Conservation (phyloP, 2,888 invertebrate species). For the Lampropteryx suffumata region DNA sequence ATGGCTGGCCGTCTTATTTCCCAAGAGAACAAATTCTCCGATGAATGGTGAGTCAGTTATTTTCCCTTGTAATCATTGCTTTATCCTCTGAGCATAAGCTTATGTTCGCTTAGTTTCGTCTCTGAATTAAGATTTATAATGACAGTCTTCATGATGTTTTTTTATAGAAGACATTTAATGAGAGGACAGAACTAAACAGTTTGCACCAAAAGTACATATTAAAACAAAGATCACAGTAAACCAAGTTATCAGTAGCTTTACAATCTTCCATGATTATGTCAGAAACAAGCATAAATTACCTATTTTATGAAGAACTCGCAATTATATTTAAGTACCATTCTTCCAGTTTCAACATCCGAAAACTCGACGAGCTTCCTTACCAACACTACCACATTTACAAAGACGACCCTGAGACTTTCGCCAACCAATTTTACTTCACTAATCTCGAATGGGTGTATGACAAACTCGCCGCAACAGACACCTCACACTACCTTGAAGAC, state of each 20-base stretch:
- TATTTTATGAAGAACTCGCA: no score
- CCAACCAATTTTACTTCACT: slow-evolving; percentile 87
- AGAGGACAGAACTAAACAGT: no score
- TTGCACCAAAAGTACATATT: no score
- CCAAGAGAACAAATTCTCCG: slow-evolving; percentile 81
- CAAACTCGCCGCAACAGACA: slow-evolving; percentile 90
- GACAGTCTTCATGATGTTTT: no score
- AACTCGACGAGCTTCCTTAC: slow-evolving; percentile 92
- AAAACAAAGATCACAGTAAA: no score
- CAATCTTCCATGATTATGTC: no score
- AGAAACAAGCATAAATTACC: no score
- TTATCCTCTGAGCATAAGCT: no score
- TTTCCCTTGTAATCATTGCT: neutral
- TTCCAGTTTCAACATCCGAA: slow-evolving; percentile 89
- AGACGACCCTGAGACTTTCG: slow-evolving; percentile 80
- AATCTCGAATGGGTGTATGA: slow-evolving; percentile 91
- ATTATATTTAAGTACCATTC: neutral
- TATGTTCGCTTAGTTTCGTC: no score
- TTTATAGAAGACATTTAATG: no score
- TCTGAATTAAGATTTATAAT: no score
- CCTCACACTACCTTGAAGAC: slow-evolving; percentile 90
- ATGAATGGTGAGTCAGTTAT: slow-evolving; percentile 62
- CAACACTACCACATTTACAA: slow-evolving; percentile 85
- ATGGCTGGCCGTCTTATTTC: slow-evolving; percentile 83
- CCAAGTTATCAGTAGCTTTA: no score